Conservation (phyloP, 1,140 invertebrate species). For the Apis dorsata region DNA sequence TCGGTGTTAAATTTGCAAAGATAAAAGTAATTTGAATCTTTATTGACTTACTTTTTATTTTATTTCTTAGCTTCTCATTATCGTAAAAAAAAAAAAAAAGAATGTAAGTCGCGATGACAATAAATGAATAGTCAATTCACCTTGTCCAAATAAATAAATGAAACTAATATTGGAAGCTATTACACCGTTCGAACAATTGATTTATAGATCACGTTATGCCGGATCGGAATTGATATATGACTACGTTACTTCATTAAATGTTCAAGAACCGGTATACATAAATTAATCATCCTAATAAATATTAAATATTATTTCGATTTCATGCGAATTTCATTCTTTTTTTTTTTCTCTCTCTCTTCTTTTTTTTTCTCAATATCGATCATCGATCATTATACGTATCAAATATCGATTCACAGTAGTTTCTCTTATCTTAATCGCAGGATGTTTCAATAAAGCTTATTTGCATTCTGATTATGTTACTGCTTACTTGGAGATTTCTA, state of each 20-base stretch:
- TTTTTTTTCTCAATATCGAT: background rate
- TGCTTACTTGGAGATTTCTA: background rate
- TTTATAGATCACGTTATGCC: conserved; percentile 50
- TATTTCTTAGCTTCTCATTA: background rate
- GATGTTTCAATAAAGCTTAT: conserved; percentile 23
- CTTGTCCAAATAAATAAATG: background rate
- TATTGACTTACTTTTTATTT: background rate
- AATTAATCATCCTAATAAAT: conserved; percentile 29
- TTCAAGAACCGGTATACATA: conserved; percentile 8
- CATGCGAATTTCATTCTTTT: too few species aligned
- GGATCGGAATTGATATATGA: conserved; percentile 43
- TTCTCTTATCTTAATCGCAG: conserved; percentile 3
- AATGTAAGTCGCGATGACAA: background rate
- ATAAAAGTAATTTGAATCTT: background rate
- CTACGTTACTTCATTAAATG: conserved; percentile 34
- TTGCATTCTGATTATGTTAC: background rate
- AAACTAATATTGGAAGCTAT: conserved; percentile 15
- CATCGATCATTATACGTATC: background rate
- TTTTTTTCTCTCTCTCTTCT: background rate
- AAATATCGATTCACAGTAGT: background rate
- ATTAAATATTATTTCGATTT: background rate
- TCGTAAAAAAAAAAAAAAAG: too few species aligned
- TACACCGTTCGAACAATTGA: conserved; percentile 42
- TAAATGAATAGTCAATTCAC: background rate
- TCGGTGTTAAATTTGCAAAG: background rate